Evolutionary conservation across 2,113 vertebrate species (phyloP), one percentile per base, ranked within the genome.

Genomic region (Gorsachius goisagi): DNA sequence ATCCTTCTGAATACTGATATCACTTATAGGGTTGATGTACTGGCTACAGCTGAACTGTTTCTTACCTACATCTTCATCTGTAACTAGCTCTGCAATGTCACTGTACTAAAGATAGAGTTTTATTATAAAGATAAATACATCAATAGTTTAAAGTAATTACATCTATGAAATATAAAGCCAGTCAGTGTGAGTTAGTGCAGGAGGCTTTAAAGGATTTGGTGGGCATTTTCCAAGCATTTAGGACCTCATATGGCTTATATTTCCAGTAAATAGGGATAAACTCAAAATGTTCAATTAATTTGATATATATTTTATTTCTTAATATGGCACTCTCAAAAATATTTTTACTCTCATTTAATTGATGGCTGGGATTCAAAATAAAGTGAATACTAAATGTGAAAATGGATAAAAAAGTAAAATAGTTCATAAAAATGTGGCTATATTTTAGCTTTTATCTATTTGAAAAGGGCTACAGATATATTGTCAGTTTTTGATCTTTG

Each of bases 221-320:
- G 50, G 80, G 68, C 71, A 44, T 92, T 96, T 97, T 81, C 78
- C 45, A 67, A 88, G 79, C 50, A 53, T 85, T 95, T 76, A 53
- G 75, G 86, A 77, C 50, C 53, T 94, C 39, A 4, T 67, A 60
- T 84, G 50, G 49, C 91, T 90, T 96, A 32, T 73, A 64, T 89
- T 97, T 96, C 66, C 64, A 88, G 85, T 94, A 95, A 90, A 49
- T 27, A 41, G 71, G 64, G 83, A 96, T 78, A 55, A 78, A 83
- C 82, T 91, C 59, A 95, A 94, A 92, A 89, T 93, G 72, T 78
- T 97, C 89, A 84, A 97, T 97, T 95, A 94, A 94, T 97, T 64
- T 80, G 89, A 84, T 55, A 30, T 92, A 55, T 62, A 21, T 96
- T 76, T 88, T 94, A 92, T 97, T 96, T 95, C 93, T 97, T 44